Evolutionary conservation across 2,888 invertebrate species (phyloP), one percentile per base, ranked within the genome.

Genomic region (Aphidius colemani): DNA sequence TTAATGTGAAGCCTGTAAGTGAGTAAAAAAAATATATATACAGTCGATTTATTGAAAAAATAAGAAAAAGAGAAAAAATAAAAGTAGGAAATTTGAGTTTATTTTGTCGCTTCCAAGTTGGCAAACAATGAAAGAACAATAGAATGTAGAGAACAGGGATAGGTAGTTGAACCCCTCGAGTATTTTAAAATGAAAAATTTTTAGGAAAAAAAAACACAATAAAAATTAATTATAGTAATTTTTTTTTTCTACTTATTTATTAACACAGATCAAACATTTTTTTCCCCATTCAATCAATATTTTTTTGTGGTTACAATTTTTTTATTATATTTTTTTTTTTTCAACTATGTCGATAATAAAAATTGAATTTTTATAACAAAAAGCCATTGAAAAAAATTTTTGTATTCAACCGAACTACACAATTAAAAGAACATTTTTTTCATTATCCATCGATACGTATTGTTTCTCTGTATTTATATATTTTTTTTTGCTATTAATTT

Each of bases 41-140:
- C 44, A 53, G 13, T 45, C 18, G 46, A 59, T 49, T 44, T 10
- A 18, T 43, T 51, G 49, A 51, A 50, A 59, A 41, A 18, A 40
- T 7, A 40, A 18, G 9, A n/a, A 39, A 6, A 6, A 49, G 18
- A 30, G n/a, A 43, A 46, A 46, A 62, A 39, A 44, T 8, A 44
- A 45, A 18, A 51, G 40, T 48, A 8, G 10, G 11, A 43, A 40
- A 46, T n/a, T 53, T 30, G n/a, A 44, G 56, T 56, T 45, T 45
- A 49, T 50, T 59, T 40, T 43, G 41, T 39, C 50, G 50, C 56
- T 10, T 43, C 41, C 50, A 50, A 57, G 50, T 57, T 62, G 62
- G 62, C 56, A 62, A 62, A 62, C 62, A 62, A 41, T 45, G 62
- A 44, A 43, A 51, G 2, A 62, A 62, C 59, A 59, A 59, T 59